Percentiles rank a stretch among this genome's conserved stretches.
These are phyloP conservation scores for Myotis brandtii DNA, from an alignment of 2,113 vertebrate genomes.

Conservation along the genomic window DNA sequence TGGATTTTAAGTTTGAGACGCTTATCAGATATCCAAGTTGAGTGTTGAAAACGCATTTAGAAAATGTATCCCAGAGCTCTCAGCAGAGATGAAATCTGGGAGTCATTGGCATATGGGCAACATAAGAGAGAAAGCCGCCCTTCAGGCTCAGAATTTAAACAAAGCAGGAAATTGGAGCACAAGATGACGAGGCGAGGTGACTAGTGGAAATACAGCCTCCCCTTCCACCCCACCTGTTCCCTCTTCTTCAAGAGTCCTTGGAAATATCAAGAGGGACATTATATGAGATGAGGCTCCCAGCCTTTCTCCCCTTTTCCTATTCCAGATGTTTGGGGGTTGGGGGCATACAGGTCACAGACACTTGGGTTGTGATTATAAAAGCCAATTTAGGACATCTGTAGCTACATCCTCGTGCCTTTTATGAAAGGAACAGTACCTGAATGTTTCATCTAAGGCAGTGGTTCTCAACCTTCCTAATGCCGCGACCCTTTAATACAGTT, in stretches of 20 bases:
- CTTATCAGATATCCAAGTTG: conserved; percentile 64
- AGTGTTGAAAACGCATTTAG: conserved; percentile 71
- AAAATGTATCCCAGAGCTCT: conserved; percentile 62
- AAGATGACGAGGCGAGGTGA: neutral
- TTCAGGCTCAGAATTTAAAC: neutral
- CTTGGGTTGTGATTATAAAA: conserved; percentile 22
- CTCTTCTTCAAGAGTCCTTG: conserved; percentile 8
- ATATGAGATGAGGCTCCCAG: neutral
- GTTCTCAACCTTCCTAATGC: too few relatives aligned
- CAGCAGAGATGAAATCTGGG: conserved; percentile 39
- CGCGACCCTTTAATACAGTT: too few relatives aligned
- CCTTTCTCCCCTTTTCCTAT: neutral
- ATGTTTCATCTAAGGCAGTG: neutral
- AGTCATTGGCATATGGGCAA: conserved; percentile 5
- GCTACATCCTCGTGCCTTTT: neutral
- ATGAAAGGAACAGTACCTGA: neutral
- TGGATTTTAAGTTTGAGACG: conserved; percentile 17
- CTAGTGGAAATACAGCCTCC: neutral
- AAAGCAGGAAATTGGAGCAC: conserved; percentile 60
- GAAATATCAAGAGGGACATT: conserved; percentile 14
- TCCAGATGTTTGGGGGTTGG: conserved; percentile 47
- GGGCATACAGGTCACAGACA: neutral
- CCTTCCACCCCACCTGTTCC: conserved; percentile 9
- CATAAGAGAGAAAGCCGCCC: conserved; percentile 3
- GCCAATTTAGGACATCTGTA: neutral